A percentile compares a stretch with the other conserved stretches of the same genome.
Evolutionary conservation across 2,113 vertebrate species (phyloP).

Genomic region (Zonotrichia leucophrys): DNA sequence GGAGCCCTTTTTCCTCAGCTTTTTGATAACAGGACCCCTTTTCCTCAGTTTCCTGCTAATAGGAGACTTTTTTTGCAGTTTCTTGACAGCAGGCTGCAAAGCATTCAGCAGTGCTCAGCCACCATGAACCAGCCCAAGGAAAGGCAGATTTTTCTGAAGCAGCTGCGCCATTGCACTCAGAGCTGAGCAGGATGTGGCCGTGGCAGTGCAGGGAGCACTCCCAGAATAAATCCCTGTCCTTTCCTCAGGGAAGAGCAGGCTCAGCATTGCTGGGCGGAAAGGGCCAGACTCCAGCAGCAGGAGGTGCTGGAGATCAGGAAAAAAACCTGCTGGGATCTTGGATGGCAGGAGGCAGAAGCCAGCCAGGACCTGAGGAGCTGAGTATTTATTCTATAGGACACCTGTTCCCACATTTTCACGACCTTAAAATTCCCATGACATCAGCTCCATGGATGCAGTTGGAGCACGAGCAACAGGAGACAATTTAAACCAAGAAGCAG

Average conservation of each 20-base stretch:
- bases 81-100: background rate
- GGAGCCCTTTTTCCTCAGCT: too few species aligned
- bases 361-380: constrained; percentile 6
- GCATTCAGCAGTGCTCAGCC: background rate
- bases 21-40: background rate
- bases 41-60: too few species aligned
- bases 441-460: background rate
- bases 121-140: rapidly evolving
- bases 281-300: constrained; percentile 52
- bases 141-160: background rate
- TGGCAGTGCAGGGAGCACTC: background rate
- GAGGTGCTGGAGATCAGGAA: constrained; percentile 46
- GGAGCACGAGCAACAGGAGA: background rate
- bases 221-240: background rate
- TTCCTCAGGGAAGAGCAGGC: background rate
- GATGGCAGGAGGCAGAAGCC: background rate
- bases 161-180: rapidly evolving
- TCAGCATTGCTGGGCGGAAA: background rate
- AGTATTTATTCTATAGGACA: background rate
- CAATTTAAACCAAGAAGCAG: background rate
- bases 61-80: background rate
- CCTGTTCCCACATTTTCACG: background rate
- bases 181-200: rapidly evolving
- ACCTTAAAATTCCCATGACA: constrained; percentile 31
- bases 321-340: constrained; percentile 27